phyloP scores from a whole-genome alignment of 2,113 vertebrate genomes.

The Bufo bufo region DNA sequence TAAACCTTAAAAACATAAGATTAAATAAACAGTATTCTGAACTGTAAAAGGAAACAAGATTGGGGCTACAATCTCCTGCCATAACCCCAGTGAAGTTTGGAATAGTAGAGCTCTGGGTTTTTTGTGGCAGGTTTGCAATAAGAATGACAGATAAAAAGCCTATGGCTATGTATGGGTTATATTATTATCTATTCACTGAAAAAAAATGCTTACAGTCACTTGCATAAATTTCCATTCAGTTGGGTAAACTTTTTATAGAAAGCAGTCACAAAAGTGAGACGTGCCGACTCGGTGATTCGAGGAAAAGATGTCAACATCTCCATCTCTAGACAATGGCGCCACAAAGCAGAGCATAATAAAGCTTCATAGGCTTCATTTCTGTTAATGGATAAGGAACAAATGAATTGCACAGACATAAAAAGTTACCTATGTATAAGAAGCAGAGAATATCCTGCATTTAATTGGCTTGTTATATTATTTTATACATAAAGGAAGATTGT shows the following conservation, averaged over 20 bases:
- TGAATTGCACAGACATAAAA: background rate
- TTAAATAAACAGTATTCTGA: too few species aligned
- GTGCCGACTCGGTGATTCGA: background rate
- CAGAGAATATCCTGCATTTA: background rate
- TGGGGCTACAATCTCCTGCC: background rate
- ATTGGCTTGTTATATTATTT: background rate
- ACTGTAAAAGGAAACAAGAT: background rate
- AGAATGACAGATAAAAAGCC: background rate
- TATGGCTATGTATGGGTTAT: background rate
- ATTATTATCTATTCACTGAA: background rate
- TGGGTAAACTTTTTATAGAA: conserved; percentile 7
- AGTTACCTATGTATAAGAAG: background rate
- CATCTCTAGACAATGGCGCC: background rate
- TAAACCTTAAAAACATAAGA: too few species aligned
- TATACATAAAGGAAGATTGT: background rate
- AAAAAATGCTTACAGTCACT: background rate
- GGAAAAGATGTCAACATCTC: background rate
- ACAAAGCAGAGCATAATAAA: background rate
- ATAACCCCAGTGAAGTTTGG: background rate
- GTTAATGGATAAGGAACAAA: background rate
- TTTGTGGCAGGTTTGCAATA: background rate
- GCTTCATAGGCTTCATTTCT: background rate
- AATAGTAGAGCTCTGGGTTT: background rate
- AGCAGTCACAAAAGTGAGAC: background rate
- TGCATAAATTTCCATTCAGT: background rate